Evolutionary conservation across 2,797 vertebrate genomes (phyloP), one percentile per base, ranked within the genome.

Genomic region (Pseudochirops corinnae): DNA sequence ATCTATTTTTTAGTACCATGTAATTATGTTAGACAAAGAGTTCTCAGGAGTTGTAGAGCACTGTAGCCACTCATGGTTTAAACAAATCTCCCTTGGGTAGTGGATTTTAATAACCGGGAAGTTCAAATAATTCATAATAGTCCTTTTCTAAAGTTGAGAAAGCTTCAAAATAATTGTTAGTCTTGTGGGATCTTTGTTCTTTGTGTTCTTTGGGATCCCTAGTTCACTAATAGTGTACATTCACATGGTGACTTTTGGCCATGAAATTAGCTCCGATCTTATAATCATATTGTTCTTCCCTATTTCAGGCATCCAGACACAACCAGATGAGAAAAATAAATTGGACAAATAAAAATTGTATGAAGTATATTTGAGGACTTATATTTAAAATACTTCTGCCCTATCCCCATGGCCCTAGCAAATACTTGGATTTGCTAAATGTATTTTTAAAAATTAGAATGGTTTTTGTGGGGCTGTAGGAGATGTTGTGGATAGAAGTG

Each of bases 21-120:
- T 98, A 98, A 98, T 98, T 98, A 98, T 52, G 9, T 95, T 97
- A 97, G 82, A 98, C 97, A 98, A 98, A 98, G 97, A 97, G 90
- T 95, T 96, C 96, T 96, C 94, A 96, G 46, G 92, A 96, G 94
- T 97, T 96, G 93, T 96, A 93, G 94, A 90, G 82, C 96, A 97
- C 56, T 96, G 92, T 96, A 96, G 90, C 94, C 93, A 92, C 97
- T 96, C 31, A 96, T 2, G n/a, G 96, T 94, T 97, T 97, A 91
- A 98, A 96, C 95, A 96, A 94, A 94, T 97, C 74, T 92, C 60
- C 82, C 92, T 62, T 96, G 74, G 39, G 39, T 87, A 87, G 91
- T 96, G 91, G 93, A 97, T 97, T 97, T 97, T 98, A 97, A 96
- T 97, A 96, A 97, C 96, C 93, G 93, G 94, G 96, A 95, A 93